A percentile compares a stretch with the other conserved stretches of the same genome.
Conservation (phyloP, 92 coral and sea anemone species). For the Desmophyllum pertusum region DNA sequence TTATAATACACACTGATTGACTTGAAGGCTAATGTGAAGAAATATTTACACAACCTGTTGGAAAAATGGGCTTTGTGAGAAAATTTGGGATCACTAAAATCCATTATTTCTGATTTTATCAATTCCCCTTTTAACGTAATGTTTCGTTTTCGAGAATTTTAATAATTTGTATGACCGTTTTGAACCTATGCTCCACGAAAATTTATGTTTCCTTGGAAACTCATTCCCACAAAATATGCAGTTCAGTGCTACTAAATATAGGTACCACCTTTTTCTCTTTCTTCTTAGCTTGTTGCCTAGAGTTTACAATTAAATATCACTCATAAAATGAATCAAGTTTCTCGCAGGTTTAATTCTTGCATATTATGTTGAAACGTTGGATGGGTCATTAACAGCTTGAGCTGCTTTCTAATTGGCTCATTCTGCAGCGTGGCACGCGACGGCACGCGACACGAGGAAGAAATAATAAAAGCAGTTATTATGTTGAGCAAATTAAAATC, state of each 20-base stretch:
- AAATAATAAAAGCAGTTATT: constrained; percentile 12
- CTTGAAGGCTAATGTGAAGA: background rate
- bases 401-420: constrained; percentile 19
- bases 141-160: background rate
- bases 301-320: background rate
- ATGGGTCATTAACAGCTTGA: constrained; percentile 28
- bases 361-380: background rate
- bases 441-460: constrained; percentile 43
- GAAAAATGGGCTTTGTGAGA: background rate
- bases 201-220: background rate
- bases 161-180: background rate
- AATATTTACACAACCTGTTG: background rate
- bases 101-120: background rate
- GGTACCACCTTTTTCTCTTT: background rate
- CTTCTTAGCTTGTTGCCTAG: constrained; percentile 2
- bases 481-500: constrained; percentile 5
- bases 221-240: background rate
- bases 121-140: background rate
- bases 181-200: background rate
- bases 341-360: background rate
- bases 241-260: background rate
- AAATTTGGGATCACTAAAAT: background rate
- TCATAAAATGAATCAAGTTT: background rate
- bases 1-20: background rate
- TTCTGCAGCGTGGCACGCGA: constrained; percentile 36